Evolutionary conservation across 2,888 invertebrate species (phyloP).

Genomic region (Chorisops tibialis): DNA sequence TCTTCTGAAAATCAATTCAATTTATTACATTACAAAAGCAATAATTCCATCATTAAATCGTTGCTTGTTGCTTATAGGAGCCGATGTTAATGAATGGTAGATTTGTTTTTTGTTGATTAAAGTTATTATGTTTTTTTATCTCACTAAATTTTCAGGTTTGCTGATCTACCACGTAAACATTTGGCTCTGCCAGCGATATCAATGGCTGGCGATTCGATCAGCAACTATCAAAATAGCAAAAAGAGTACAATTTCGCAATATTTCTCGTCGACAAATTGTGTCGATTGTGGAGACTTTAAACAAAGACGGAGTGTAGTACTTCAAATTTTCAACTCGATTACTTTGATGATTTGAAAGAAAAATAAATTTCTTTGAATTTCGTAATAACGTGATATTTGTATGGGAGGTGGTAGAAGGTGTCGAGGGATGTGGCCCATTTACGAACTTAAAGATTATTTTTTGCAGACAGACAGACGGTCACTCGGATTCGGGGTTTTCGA

Average conservation of each 20-base stretch:
- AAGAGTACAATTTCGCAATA: conserved; percentile 88
- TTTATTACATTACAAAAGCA: conserved; percentile 89
- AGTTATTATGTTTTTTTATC: too few relatives aligned
- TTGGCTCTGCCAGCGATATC: conserved; percentile 52
- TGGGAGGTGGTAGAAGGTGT: too few relatives aligned
- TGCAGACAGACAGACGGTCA: too few relatives aligned
- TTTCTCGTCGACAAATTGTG: conserved; percentile 73
- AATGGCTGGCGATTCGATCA: conserved; percentile 39
- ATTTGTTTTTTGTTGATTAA: too few relatives aligned
- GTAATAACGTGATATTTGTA: too few relatives aligned
- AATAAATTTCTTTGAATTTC: too few relatives aligned
- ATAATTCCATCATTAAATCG: conserved; percentile 88
- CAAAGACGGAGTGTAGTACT: too few relatives aligned
- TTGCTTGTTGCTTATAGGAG: conserved; percentile 80
- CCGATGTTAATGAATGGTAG: conserved; percentile 80
- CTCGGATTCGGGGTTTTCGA: too few relatives aligned
- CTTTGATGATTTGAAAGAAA: too few relatives aligned
- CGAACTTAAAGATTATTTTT: too few relatives aligned
- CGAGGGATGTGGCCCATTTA: too few relatives aligned
- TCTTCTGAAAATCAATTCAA: conserved; percentile 76
- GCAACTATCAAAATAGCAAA: conserved; percentile 44
- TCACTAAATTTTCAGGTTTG: conserved; percentile 67
- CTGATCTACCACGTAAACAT: conserved; percentile 63
- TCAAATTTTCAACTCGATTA: too few relatives aligned
- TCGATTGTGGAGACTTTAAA: conserved; percentile 71